Evolutionary conservation across 2,888 invertebrate species (phyloP).

Genomic region (Uropetala carovei): DNA sequence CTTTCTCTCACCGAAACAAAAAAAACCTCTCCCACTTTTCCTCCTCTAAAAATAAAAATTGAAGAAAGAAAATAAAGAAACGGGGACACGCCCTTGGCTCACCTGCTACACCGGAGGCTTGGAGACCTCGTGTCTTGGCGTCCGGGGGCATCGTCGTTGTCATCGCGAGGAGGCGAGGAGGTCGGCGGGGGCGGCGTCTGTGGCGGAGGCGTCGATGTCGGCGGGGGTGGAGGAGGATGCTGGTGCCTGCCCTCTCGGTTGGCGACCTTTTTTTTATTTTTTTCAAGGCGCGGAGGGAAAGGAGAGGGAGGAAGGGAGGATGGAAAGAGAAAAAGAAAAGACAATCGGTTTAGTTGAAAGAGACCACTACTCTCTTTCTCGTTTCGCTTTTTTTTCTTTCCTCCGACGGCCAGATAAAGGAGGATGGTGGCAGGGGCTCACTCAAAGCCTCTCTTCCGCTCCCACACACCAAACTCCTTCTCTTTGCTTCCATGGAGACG

Average conservation of each 20-base stretch:
- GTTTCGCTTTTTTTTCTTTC: too few species aligned
- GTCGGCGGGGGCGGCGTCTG: conserved; percentile 13
- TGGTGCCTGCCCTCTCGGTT: conserved; percentile 54
- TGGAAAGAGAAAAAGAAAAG: neutral
- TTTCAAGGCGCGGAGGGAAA: neutral
- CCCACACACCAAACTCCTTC: too few species aligned
- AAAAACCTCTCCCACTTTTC: neutral
- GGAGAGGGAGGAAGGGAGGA: too few species aligned
- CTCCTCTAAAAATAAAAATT: neutral
- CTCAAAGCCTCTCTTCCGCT: too few species aligned
- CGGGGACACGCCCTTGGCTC: neutral
- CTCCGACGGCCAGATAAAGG: too few species aligned
- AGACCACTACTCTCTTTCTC: neutral
- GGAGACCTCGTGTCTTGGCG: conserved; percentile 24
- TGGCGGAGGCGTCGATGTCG: neutral
- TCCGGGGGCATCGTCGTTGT: conserved; percentile 38
- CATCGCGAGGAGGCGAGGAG: conserved; percentile 52
- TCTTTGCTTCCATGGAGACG: too few species aligned
- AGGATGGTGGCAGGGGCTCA: too few species aligned
- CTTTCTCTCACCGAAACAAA: neutral
- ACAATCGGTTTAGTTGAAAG: neutral
- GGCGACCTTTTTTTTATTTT: neutral
- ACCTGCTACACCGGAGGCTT: conserved; percentile 53
- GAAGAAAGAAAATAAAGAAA: neutral
- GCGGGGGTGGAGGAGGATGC: conserved; percentile 14